Base-by-base conservation (phyloP, 2,113 vertebrate genomes). In the Dipodomys merriami region DNA sequence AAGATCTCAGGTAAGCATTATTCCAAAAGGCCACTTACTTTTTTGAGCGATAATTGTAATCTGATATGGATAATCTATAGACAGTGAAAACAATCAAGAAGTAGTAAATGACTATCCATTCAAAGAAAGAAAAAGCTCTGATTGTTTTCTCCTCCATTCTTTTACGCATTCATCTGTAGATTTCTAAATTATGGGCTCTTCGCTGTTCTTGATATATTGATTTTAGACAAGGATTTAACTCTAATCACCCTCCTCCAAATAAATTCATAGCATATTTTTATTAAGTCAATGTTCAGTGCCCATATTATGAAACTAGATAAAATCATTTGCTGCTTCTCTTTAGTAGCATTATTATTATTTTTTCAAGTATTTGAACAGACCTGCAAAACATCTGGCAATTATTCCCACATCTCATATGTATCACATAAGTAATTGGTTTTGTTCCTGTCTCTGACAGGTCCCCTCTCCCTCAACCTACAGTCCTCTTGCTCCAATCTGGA, bases 111-210 rank as follows among this genome's bases (percentile, higher is more conserved):
- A 33, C 62, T 71, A 16, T 10, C 30, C 62, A 7, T 29, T 19
- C 12, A 27, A 49, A 27, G 65, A 20, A 81, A 86, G n/a, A 3
- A 67, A 71, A 35, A 9, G 20, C 12, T 20, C 2, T 16, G 3
- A 10, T 9, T 69, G 7, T 68, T 35, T 76, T 16, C 71, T 35
- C 19, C 22, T 46, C 67, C 94, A 44, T 57, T 88, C 25, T 39
- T 27, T 76, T n/a, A 79, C 13, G 5, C 30, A 29, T 57, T 78
- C 73, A 81, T n/a, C 64, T 82, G 25, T 73, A 5, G 86, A 65
- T 80, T 89, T 91, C 30, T 81, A 60, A 73, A 88, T 65, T 73
- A 44, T 69, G 27, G 20, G 62, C 22, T 90, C 83, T 83, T 64
- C 84, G 19, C 67, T 69, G 39, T 68, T 85, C 35, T 88, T 64